These are phyloP conservation scores for Probosciger aterrimus DNA, from an alignment of 2,113 vertebrate genomes.

Conservation along the genomic window DNA sequence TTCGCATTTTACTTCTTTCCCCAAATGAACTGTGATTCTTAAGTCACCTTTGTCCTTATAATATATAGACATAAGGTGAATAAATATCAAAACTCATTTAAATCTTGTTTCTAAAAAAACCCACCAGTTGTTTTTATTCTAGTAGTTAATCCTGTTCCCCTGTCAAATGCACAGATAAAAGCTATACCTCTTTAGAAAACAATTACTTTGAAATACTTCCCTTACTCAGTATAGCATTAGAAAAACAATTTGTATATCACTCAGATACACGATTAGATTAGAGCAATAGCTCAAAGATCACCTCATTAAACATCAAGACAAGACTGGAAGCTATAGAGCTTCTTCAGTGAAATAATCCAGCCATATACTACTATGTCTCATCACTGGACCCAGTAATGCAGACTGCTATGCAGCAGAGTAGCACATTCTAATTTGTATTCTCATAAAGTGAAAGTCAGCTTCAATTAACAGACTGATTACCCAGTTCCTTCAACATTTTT, in stretches of 20 bases:
- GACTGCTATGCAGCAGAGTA: background rate
- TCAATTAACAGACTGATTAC: constrained; percentile 43
- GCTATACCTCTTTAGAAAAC: background rate
- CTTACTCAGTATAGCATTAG: background rate
- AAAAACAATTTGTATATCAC: background rate
- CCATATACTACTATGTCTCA: accelerated
- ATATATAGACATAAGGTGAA: background rate
- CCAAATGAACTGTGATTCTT: background rate
- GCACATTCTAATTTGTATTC: constrained; percentile 13
- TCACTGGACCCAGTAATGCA: background rate
- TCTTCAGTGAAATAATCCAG: background rate
- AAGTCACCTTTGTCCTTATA: background rate
- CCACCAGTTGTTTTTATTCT: background rate
- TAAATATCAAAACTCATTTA: background rate
- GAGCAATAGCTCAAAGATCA: background rate
- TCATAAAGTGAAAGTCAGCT: constrained; percentile 1
- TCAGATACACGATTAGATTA: background rate
- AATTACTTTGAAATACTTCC: background rate
- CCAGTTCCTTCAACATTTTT: background rate
- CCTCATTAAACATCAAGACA: background rate
- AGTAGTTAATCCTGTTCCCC: background rate
- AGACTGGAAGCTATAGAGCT: background rate
- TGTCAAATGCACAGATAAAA: background rate
- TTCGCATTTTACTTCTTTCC: background rate
- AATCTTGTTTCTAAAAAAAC: background rate